Evolutionary conservation across 2,113 vertebrate genomes (phyloP), one percentile per base, ranked within the genome.

Genomic region (Alouatta palliata): DNA sequence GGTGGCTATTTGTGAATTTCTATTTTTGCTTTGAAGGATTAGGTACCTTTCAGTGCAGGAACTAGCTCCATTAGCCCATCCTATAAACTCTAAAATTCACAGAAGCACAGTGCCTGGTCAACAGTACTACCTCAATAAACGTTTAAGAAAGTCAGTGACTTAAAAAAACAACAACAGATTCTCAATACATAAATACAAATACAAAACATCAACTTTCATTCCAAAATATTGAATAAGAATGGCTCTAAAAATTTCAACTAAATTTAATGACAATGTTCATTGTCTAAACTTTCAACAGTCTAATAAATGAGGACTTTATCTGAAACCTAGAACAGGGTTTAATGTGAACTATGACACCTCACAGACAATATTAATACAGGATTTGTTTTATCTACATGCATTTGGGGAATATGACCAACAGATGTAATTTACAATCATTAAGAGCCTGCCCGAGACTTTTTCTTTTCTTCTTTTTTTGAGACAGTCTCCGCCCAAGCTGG

Each of bases 211-310:
- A 47, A 81, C 6, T 66, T 82, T 68, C 27, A 61, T 68, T 79
- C 19, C 66, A 90, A 97, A 94, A 85, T 58, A 37, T 0, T 70
- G 45, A 30, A 30, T n/a, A 94, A 37, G 52, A 79, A 79, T 27
- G 13, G 43, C 21, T 93, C 9, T 49, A 81, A 84, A 85, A 56
- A 77, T 66, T 35, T 90, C 87, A 88, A 94, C n/a, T 52, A 66
- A 71, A 75, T 77, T 40, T 61, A 91, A 35, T 54, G 27, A 6
- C 13, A 35, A 20, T 68, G 93, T 96, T 93, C 58, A 66, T 40
- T 90, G 17, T 95, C n/a, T 84, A 87, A 96, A 90, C 32, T 85
- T 93, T 73, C 64, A 49, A 61, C 47, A n/a, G 17, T 80, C n/a
- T 88, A 70, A 80, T 56, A 85, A 58, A 68, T 35, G 10, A 95